Percentiles rank a stretch among this genome's conserved stretches.
These are phyloP conservation scores for Cyprinodon tularosa DNA, from an alignment of 2,113 vertebrate genomes.

Conservation along the genomic window DNA sequence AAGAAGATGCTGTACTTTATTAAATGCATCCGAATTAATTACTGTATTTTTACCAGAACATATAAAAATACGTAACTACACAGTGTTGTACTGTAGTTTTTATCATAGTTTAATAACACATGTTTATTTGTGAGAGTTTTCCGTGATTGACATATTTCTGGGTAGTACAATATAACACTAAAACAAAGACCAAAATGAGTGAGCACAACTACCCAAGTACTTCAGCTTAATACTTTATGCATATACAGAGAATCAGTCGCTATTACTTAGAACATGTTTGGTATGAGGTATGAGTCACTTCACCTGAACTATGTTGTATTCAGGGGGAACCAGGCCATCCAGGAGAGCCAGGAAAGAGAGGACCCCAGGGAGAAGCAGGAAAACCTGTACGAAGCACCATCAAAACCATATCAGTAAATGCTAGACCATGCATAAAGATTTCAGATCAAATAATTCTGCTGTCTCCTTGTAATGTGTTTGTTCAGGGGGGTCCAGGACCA, in stretches of 20 bases:
- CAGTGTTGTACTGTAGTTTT: background rate
- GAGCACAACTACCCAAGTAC: background rate
- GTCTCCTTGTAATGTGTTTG: slow-evolving; percentile 9
- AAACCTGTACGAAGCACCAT: slow-evolving; percentile 80
- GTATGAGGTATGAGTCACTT: slow-evolving; percentile 15
- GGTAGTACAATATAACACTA: no score
- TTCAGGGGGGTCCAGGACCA: slow-evolving; percentile 86
- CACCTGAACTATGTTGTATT: slow-evolving; percentile 20
- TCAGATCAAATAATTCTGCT: slow-evolving; percentile 23
- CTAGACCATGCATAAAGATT: slow-evolving; percentile 17
- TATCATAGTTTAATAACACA: background rate
- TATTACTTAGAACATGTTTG: slow-evolving; percentile 17
- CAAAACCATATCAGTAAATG: slow-evolving; percentile 24
- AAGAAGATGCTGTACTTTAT: no score
- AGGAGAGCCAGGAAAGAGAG: slow-evolving; percentile 84
- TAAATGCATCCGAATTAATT: no score
- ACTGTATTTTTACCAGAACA: no score
- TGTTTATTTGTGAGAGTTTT: background rate
- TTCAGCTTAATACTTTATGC: background rate
- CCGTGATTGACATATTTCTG: background rate
- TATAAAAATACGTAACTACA: no score
- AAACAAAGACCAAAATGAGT: background rate
- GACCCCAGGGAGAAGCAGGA: slow-evolving; percentile 81
- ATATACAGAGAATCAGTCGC: slow-evolving; percentile 4
- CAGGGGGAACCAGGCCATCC: slow-evolving; percentile 69